Evolutionary conservation across 1,140 invertebrate species (phyloP), one percentile per base, ranked within the genome.

Genomic region (Drosophila takahashii): DNA sequence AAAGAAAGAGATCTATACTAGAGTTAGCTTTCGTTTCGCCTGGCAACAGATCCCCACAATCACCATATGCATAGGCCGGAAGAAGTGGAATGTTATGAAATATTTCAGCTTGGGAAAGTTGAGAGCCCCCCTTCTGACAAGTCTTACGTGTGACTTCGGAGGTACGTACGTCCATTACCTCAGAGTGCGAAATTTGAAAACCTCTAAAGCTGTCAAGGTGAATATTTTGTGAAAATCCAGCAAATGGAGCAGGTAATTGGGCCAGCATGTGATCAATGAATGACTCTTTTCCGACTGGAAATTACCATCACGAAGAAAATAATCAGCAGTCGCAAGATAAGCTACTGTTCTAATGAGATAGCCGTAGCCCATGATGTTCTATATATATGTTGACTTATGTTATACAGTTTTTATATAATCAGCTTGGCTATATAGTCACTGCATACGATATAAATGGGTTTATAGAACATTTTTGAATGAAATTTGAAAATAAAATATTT

Each of bases 21-120:
- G 45, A 59, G 22, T 22, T 22, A 15, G 29, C 8, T 27, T 27
- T n/a, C 15, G 16, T 15, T 9, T 22, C 39, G 65, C 81, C 45
- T 86, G 61, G 79, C 79, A 86, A 86, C 81, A 81, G 59, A 51
- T 34, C 9, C 4, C 1, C 3, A 22, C 8, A n/a, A 9, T 47
- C 45, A 47, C 16, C 32, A 27, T n/a, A 9, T 47, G 22, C n/a
- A 13, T 42, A 15, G 7, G 71, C 65, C 61, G 74, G 64, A 36
- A 27, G 32, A 64, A 16, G 5, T 4, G 22, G 16, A 53, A 27
- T 34, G 54, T 76, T 76, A 76, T 42, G 73, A 76, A 76, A 76
- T 76, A 4, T 11, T 52, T 36, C 8, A 9, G 41, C 29, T 53
- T 15, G 56, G 47, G 70, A 73, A 72, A 72, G 69, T 70, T 45